These are phyloP conservation scores for Alcedo atthis DNA, from an alignment of 2,797 vertebrate genomes.

Conservation along the genomic window DNA sequence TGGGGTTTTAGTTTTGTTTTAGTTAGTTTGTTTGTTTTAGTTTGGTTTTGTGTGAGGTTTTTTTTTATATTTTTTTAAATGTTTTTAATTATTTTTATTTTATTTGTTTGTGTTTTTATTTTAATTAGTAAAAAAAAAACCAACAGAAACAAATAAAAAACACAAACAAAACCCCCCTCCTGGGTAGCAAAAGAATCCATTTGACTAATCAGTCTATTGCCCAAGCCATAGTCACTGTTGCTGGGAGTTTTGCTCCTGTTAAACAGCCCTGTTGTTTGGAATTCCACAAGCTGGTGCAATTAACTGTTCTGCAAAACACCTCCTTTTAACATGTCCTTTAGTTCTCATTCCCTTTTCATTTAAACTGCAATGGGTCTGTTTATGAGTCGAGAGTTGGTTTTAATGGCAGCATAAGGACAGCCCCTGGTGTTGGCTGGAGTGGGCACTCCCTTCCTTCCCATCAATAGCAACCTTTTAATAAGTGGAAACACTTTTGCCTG, in stretches of 20 bases:
- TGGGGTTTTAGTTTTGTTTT: too few relatives aligned
- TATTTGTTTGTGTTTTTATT: not conserved
- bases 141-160: not conserved
- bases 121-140: not conserved
- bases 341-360: not conserved
- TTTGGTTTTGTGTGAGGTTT: too few relatives aligned
- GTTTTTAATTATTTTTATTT: not conserved
- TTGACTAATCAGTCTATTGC: not conserved
- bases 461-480: conserved; percentile 32
- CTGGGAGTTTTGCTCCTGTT: not conserved
- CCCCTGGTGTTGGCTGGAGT: not conserved
- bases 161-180: not conserved
- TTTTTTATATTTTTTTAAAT: too few relatives aligned
- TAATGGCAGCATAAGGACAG: not conserved
- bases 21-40: too few relatives aligned
- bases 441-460: conserved; percentile 39
- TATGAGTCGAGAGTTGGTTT: conserved; percentile 17
- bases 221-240: not conserved
- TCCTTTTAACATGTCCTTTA: not conserved
- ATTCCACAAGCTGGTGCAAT: not conserved
- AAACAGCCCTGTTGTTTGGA: not conserved
- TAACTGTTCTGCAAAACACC: not conserved
- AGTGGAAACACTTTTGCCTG: conserved; percentile 17
- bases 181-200: not conserved
- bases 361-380: conserved; percentile 30